phyloP scores from a whole-genome alignment of 2,797 vertebrate genomes.

The Buceros bicornis region DNA sequence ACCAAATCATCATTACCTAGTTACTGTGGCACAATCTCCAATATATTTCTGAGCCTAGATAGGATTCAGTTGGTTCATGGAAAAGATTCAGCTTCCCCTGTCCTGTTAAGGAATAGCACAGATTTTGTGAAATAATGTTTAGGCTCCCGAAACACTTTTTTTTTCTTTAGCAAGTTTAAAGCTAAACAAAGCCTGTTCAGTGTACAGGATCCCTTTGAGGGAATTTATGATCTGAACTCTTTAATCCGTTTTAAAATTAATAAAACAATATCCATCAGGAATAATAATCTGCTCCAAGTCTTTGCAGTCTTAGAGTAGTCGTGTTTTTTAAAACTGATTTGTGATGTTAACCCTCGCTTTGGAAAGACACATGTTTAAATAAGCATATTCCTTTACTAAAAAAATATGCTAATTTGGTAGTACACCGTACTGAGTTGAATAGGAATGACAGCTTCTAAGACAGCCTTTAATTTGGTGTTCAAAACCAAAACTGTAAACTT shows the following conservation, averaged over 20 bases:
- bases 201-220: slow-evolving; percentile 21
- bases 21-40: not conserved
- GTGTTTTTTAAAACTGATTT: slow-evolving; percentile 70
- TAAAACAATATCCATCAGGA: slow-evolving; percentile 37
- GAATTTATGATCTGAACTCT: slow-evolving; percentile 35
- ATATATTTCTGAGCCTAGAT: not conserved
- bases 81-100: not conserved
- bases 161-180: slow-evolving; percentile 43
- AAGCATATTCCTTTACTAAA: slow-evolving; percentile 78
- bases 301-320: slow-evolving; percentile 36
- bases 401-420: slow-evolving; percentile 81
- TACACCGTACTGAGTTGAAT: slow-evolving; percentile 76
- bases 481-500: slow-evolving; percentile 84
- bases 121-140: not conserved
- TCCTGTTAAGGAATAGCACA: slow-evolving; percentile 6
- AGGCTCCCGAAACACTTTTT: slow-evolving; percentile 47
- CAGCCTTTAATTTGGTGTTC: slow-evolving; percentile 86
- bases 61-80: not conserved
- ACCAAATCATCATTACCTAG: not conserved
- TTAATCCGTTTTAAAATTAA: slow-evolving; percentile 42
- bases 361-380: slow-evolving; percentile 79
- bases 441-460: slow-evolving; percentile 82
- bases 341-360: slow-evolving; percentile 77
- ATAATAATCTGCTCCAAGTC: slow-evolving; percentile 53
- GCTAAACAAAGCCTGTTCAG: slow-evolving; percentile 56